A percentile compares a stretch with the other conserved stretches of the same genome.
phyloP scores from a whole-genome alignment of 2,113 vertebrate genomes.

The Notarius quadriscutis region DNA sequence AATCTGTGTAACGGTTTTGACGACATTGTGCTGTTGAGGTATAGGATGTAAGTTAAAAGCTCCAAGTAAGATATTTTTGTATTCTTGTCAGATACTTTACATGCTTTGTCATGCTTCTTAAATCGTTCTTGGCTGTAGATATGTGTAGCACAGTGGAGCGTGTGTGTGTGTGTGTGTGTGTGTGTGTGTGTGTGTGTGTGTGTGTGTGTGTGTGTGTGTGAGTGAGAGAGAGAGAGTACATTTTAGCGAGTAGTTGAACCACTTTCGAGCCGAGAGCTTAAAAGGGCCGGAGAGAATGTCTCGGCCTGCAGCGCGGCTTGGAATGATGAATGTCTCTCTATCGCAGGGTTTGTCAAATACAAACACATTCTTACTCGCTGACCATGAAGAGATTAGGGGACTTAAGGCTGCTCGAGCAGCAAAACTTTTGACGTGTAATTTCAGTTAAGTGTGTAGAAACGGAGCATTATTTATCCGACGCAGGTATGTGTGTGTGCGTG shows the following conservation, averaged over 20 bases:
- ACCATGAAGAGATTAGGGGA: constrained; percentile 64
- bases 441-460: constrained; percentile 45
- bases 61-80: neutral
- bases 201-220: constrained; percentile 28
- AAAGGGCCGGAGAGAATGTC: constrained; percentile 64
- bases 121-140: neutral
- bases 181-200: neutral
- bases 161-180: neutral
- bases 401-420: constrained; percentile 1
- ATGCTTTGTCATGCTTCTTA: neutral
- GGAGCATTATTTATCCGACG: constrained; percentile 24
- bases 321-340: constrained; percentile 73
- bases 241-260: constrained; percentile 57
- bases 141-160: constrained; percentile 21
- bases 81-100: constrained; percentile 8
- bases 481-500: neutral
- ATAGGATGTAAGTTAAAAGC: neutral
- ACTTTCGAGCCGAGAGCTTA: constrained; percentile 65
- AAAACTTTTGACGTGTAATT: neutral
- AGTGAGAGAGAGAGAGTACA: constrained; percentile 26
- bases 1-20: neutral
- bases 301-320: constrained; percentile 54
- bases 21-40: neutral
- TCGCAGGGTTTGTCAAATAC: constrained; percentile 75
- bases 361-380: constrained; percentile 75